Evolutionary conservation across 2,888 invertebrate species (phyloP).

Genomic region (Syritta pipiens): DNA sequence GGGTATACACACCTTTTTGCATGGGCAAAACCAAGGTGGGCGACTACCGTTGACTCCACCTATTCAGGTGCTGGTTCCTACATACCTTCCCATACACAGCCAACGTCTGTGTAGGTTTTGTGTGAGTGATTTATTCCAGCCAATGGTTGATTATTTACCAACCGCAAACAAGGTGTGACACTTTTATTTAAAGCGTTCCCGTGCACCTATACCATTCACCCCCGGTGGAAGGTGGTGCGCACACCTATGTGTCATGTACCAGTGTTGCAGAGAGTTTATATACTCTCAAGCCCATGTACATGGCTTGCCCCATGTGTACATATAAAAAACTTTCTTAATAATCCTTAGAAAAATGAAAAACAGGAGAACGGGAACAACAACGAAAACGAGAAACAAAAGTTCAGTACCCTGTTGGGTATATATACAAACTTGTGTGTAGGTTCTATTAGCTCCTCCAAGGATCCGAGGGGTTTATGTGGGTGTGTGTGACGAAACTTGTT

Average conservation of each 20-base stretch:
- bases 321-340: constrained; percentile 68
- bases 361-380: background rate
- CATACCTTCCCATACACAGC: constrained; percentile 64
- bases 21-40: constrained; percentile 67
- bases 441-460: constrained; percentile 59
- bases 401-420: constrained; percentile 68
- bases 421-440: constrained; percentile 71
- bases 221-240: constrained; percentile 71
- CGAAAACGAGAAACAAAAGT: constrained; percentile 48
- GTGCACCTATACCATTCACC: constrained; percentile 67
- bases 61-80: constrained; percentile 68
- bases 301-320: constrained; percentile 13
- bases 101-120: constrained; percentile 64
- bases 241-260: constrained; percentile 58
- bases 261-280: constrained; percentile 34
- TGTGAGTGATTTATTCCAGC: constrained; percentile 78
- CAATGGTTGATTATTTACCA: constrained; percentile 79
- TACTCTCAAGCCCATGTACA: constrained; percentile 9
- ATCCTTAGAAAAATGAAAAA: constrained; percentile 40
- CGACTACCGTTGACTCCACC: constrained; percentile 69
- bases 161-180: constrained; percentile 76
- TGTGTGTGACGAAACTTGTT: constrained; percentile 18
- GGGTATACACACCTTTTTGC: constrained; percentile 51
- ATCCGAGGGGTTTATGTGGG: constrained; percentile 8
- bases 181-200: constrained; percentile 70